phyloP scores from a whole-genome alignment of 2,888 invertebrate genomes.

The Agrochola macilenta region DNA sequence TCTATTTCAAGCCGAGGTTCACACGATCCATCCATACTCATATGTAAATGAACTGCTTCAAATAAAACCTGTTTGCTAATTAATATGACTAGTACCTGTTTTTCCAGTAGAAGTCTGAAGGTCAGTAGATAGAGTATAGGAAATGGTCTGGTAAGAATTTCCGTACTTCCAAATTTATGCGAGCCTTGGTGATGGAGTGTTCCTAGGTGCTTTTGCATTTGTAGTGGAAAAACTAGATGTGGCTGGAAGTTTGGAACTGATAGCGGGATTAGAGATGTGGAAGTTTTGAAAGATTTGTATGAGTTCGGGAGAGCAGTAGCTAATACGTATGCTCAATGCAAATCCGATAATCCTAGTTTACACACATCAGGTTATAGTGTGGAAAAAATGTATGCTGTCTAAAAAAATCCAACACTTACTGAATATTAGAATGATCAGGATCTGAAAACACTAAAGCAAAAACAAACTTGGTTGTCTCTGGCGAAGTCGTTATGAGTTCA shows the following conservation, averaged over 20 bases:
- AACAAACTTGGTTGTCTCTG: not conserved
- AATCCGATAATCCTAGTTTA: not conserved
- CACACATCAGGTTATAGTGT: not conserved
- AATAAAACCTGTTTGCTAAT: constrained; percentile 56
- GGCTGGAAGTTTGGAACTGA: not conserved
- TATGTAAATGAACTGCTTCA: constrained; percentile 36
- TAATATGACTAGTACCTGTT: constrained; percentile 35
- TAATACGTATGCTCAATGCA: not conserved
- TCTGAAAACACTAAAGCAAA: not conserved
- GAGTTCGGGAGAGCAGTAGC: not conserved
- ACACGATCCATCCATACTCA: constrained; percentile 21
- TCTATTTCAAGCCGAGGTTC: constrained; percentile 20
- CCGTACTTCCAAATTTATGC: constrained; percentile 41
- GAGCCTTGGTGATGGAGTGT: constrained; percentile 23
- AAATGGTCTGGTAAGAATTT: constrained; percentile 34
- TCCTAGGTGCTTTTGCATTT: constrained; percentile 17
- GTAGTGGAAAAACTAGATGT: constrained; percentile 11
- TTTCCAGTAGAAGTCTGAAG: constrained; percentile 40
- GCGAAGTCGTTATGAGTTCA: not conserved
- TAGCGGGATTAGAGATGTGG: constrained; percentile 2
- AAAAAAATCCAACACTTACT: not conserved
- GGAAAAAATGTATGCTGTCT: not conserved
- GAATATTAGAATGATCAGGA: not conserved
- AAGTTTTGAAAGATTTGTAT: not conserved
- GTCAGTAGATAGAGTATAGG: constrained; percentile 29